A percentile compares a stretch with the other conserved stretches of the same genome.
phyloP scores from a whole-genome alignment of 1,140 invertebrate species.

The Lepidurus packardi region DNA sequence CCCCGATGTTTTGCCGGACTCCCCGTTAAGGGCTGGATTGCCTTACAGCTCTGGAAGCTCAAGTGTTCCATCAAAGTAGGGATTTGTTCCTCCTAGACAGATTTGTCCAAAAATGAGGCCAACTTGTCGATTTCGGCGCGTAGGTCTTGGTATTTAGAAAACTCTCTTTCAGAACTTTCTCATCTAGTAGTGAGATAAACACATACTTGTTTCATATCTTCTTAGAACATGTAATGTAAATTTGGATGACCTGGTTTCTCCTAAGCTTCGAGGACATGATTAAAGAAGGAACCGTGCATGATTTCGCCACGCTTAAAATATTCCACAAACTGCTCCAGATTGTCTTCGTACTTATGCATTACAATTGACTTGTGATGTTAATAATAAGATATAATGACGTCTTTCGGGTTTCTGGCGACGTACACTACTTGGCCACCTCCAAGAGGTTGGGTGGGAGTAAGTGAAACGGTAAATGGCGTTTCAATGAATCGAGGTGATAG shows the following conservation, averaged over 20 bases:
- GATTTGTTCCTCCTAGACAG: slow-evolving; percentile 26
- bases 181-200: too few species aligned
- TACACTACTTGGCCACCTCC: slow-evolving; percentile 62
- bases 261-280: slow-evolving; percentile 36
- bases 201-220: slow-evolving; percentile 37
- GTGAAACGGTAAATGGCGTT: slow-evolving; percentile 63
- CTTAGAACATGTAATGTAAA: slow-evolving; percentile 39
- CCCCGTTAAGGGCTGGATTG: slow-evolving; percentile 31
- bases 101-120: slow-evolving; percentile 26
- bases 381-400: slow-evolving; percentile 76
- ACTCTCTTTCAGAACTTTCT: neutral
- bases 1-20: slow-evolving; percentile 19
- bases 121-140: neutral
- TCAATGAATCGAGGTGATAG: slow-evolving; percentile 45
- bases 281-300: slow-evolving; percentile 36
- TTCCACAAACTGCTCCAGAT: slow-evolving; percentile 35
- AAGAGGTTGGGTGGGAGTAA: slow-evolving; percentile 61
- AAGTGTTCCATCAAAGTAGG: slow-evolving; percentile 11
- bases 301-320: slow-evolving; percentile 33
- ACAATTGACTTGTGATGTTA: slow-evolving; percentile 65
- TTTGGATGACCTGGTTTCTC: slow-evolving; percentile 37
- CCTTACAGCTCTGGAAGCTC: slow-evolving; percentile 27
- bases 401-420: slow-evolving; percentile 75
- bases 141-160: slow-evolving; percentile 20
- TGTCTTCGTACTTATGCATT: slow-evolving; percentile 44